Conservation (phyloP, 2,797 vertebrate genomes). For the Anguilla pacifica region DNA sequence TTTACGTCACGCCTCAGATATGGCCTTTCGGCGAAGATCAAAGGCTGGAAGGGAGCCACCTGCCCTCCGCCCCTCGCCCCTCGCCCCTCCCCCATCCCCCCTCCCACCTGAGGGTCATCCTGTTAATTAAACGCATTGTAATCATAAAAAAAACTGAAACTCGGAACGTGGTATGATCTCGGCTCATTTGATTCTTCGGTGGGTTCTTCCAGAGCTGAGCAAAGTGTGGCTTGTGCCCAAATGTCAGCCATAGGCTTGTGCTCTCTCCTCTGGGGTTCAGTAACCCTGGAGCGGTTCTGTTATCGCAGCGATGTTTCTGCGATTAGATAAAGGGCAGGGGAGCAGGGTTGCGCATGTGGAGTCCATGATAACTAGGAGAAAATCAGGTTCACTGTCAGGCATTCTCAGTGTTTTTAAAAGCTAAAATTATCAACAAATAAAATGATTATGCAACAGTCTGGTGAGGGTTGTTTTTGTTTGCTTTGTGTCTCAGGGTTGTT, state of each 20-base stretch:
- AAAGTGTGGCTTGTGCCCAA: conserved; percentile 23
- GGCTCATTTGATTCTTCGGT: conserved; percentile 47
- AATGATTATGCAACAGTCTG: conserved; percentile 36
- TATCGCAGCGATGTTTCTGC: conserved; percentile 53
- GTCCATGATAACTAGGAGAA: neutral
- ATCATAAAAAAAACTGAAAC: conserved; percentile 50
- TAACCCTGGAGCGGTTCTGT: conserved; percentile 57
- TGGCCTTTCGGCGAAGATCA: conserved; percentile 67
- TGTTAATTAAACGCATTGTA: conserved; percentile 57
- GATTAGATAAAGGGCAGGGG: conserved; percentile 62
- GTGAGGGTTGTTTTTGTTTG: conserved; percentile 39
- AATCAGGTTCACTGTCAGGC: neutral
- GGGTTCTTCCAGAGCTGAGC: conserved; percentile 39
- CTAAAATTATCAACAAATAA: neutral
- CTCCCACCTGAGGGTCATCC: conserved; percentile 48
- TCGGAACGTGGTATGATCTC: conserved; percentile 58
- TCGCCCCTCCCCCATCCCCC: neutral
- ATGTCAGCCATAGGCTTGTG: neutral
- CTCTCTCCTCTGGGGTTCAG: conserved; percentile 30
- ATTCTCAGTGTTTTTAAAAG: neutral
- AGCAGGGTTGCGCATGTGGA: neutral
- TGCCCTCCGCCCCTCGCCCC: neutral
- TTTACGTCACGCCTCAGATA: conserved; percentile 73
- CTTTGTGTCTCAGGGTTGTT: neutral
- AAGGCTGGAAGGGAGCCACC: conserved; percentile 43